Evolutionary conservation across 2,888 invertebrate genomes (phyloP).

Genomic region (Lutraria lutraria): DNA sequence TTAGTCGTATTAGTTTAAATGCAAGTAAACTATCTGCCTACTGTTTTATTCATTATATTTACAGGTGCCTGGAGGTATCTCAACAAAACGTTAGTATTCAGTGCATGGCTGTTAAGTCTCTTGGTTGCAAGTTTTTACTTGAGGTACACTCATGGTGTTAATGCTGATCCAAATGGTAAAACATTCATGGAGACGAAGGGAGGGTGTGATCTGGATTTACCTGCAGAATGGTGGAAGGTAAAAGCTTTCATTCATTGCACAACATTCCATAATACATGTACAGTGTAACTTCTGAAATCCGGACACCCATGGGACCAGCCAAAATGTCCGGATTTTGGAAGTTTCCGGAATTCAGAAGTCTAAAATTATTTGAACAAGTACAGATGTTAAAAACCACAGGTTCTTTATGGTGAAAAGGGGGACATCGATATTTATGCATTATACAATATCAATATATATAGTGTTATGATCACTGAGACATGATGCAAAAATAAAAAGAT

Average conservation of each 20-base stretch:
- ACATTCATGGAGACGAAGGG: constrained; percentile 4
- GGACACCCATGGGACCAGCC: too few relatives aligned
- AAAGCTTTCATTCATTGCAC: neutral
- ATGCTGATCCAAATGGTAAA: neutral
- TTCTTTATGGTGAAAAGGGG: too few relatives aligned
- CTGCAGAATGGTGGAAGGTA: constrained; percentile 18
- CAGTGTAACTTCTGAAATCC: too few relatives aligned
- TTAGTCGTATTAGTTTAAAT: neutral
- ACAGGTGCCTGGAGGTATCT: constrained; percentile 28
- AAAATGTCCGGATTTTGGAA: too few relatives aligned
- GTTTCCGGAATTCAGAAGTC: too few relatives aligned
- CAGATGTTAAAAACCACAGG: too few relatives aligned
- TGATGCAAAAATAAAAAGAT: too few relatives aligned
- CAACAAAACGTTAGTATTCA: constrained; percentile 43
- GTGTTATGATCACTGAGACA: too few relatives aligned
- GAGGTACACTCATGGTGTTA: constrained; percentile 6
- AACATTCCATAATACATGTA: neutral
- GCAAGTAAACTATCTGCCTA: neutral
- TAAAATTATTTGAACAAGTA: too few relatives aligned
- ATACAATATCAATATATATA: too few relatives aligned
- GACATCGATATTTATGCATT: too few relatives aligned
- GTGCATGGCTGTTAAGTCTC: constrained; percentile 46
- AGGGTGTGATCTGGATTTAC: constrained; percentile 6
- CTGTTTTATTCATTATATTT: neutral
- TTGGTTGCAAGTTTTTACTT: constrained; percentile 24